Base-by-base conservation (phyloP, 2,888 invertebrate species). In the Xestia c-nigrum region DNA sequence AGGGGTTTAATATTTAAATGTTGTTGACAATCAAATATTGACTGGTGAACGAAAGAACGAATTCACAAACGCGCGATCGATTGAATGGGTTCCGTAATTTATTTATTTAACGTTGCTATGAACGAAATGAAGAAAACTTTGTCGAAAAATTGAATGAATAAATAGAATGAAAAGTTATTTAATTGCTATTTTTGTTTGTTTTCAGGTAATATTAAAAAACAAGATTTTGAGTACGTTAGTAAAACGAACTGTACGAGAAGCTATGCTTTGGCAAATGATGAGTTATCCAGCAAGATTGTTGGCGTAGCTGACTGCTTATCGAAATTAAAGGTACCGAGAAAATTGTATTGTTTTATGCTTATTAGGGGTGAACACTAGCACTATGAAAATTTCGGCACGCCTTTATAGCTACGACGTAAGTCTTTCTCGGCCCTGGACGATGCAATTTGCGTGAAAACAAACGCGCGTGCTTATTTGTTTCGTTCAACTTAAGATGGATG, bases 21-120 rank as follows among this genome's bases (percentile, higher is more conserved):
- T 73, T 69, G 76, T 81, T 76, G 66, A 74, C 75, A 43, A 31
- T 63, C 46, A 64, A 79, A 71, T 78, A 72, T 72, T 76, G 68
- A 83, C 47, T 46, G 69, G 75, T 74, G 71, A 75, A 72, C 57
- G 31, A 64, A 78, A 63, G 83, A 81, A 72, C 65, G 55, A 75
- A 64, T 69, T 76, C 74, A 73, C 50, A 43, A 64, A 74, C 47
- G 70, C 66, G 24, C 50, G 19, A 68, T 40, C 24, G 68, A 52
- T 74, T 78, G 68, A 81, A 78, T 59, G 72, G 40, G 40, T 68
- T 71, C 24, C 21, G 63, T 68, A 46, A 76, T 80, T 75, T 31
- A 31, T 31, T 69, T 52, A 76, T 83, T 83, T 78, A 72, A 59
- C 65, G 70, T 68, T 38, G 14, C 6, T 31, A 16, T 57, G 9